Conservation (phyloP, 1,140 invertebrate species). For the Drosophila oshimai region DNA sequence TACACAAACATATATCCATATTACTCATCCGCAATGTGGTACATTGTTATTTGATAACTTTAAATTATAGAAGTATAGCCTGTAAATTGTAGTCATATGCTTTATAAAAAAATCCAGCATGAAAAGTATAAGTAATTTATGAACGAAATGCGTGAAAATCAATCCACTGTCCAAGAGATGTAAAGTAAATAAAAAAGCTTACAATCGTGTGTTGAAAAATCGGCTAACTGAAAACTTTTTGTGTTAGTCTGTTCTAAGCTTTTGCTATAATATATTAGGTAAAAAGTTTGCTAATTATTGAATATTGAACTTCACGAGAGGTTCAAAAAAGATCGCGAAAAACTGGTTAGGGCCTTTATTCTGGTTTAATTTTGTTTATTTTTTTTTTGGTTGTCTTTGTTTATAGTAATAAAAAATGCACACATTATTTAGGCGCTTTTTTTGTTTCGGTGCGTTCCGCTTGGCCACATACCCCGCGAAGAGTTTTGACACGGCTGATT, state of each 20-base stretch:
- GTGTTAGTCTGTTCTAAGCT: neutral
- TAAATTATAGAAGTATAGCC: no score
- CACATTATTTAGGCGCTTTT: slow-evolving; percentile 7
- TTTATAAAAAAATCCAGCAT: no score
- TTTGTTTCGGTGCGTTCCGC: neutral
- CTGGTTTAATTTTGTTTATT: neutral
- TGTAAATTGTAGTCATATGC: no score
- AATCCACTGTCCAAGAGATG: neutral
- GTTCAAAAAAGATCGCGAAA: slow-evolving; percentile 24
- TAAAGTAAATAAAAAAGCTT: slow-evolving; percentile 1
- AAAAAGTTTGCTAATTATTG: slow-evolving; percentile 7
- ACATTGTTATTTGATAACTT: no score
- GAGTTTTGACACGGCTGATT: slow-evolving; percentile 1
- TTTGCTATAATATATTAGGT: slow-evolving; percentile 16
- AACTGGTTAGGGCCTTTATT: slow-evolving; percentile 26
- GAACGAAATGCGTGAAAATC: neutral
- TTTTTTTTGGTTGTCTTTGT: neutral
- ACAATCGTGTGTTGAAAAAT: neutral
- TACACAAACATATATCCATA: neutral
- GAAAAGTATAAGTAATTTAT: no score
- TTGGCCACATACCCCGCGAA: neutral
- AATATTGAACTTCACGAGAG: slow-evolving; percentile 20
- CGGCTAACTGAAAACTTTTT: neutral
- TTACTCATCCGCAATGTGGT: no score
- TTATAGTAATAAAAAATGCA: slow-evolving; percentile 11